A percentile compares a stretch with the other conserved stretches of the same genome.
Evolutionary conservation across 2,888 invertebrate genomes (phyloP).

Genomic region (Mythimna pallens): DNA sequence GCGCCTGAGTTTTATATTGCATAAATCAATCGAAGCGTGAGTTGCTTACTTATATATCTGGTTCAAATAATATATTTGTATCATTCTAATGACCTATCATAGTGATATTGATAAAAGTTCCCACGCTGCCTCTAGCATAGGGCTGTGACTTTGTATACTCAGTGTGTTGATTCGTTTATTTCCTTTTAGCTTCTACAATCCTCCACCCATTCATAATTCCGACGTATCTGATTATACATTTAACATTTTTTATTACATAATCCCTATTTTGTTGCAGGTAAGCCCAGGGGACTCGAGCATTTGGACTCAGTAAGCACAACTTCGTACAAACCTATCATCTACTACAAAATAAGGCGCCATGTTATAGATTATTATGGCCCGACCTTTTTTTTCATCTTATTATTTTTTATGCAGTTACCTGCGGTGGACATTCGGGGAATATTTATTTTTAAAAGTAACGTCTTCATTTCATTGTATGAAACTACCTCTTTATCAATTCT

Average conservation of each 20-base stretch:
- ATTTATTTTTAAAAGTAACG: slow-evolving; percentile 60
- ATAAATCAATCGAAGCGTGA: slow-evolving; percentile 61
- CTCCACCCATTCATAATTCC: slow-evolving; percentile 31
- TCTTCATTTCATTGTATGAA: slow-evolving; percentile 64
- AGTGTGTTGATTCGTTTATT: slow-evolving; percentile 32
- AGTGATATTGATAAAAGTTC: slow-evolving; percentile 50
- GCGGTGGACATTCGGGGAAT: slow-evolving; percentile 63
- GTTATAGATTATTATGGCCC: slow-evolving; percentile 54
- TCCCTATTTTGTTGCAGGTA: slow-evolving; percentile 74
- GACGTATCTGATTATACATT: slow-evolving; percentile 28
- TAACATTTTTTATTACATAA: slow-evolving; percentile 45
- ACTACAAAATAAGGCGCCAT: slow-evolving; percentile 56
- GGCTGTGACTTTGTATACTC: slow-evolving; percentile 34
- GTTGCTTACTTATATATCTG: slow-evolving; percentile 48
- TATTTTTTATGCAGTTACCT: slow-evolving; percentile 45
- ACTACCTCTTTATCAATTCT: slow-evolving; percentile 61
- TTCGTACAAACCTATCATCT: slow-evolving; percentile 49
- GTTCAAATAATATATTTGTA: slow-evolving; percentile 50
- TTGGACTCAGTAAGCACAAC: slow-evolving; percentile 59
- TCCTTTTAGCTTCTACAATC: slow-evolving; percentile 34
- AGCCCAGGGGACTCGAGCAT: slow-evolving; percentile 53
- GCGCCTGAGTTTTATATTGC: slow-evolving; percentile 50
- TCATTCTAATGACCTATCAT: slow-evolving; percentile 46
- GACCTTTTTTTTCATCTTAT: slow-evolving; percentile 49
- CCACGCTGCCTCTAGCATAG: slow-evolving; percentile 46